Evolutionary conservation across 2,797 vertebrate genomes (phyloP), one percentile per base, ranked within the genome.

Genomic region (Urophycis tenuis): DNA sequence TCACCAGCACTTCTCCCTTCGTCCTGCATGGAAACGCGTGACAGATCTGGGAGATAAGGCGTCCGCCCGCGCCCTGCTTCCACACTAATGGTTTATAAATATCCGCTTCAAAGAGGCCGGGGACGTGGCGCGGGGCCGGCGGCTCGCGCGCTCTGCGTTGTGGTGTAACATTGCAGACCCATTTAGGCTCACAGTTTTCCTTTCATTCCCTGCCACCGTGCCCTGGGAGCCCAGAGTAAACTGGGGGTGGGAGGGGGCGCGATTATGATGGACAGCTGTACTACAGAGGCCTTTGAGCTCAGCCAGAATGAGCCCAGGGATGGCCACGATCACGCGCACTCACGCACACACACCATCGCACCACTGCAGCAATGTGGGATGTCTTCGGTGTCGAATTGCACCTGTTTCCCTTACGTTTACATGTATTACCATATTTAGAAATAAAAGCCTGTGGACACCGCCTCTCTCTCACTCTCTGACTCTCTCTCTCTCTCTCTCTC

Each of bases 41-140:
- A 90, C 90, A 88, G 88, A 91, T 90, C 86, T 81, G 78, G 84
- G 79, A 89, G 92, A 93, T 92, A 83, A 90, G 91, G 86, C 86
- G 34, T 78, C 70, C 75, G 67, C 75, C 79, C 81, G 87, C 80
- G 69, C 83, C 81, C 85, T 35, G 75, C 86, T 87, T 87, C 87
- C 81, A 83, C 86, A 85, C 84, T 89, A 88, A 91, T 88, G 85
- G 84, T 85, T 91, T 93, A 90, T 91, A 92, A 92, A 93, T 92
- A 92, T 91, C 89, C 88, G 79, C 87, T 90, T 91, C 87, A 91
- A 89, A 92, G 91, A 80, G 81, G 81, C 11, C 71, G 83, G 82
- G 83, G 60, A 71, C 83, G 81, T 78, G 85, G 81, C 79, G 85
- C 83, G 87, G 80, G 76, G 84, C 85, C 72, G 14, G 82, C 82